Conservation (phyloP, 2,113 vertebrate species). For the Cariama cristata region DNA sequence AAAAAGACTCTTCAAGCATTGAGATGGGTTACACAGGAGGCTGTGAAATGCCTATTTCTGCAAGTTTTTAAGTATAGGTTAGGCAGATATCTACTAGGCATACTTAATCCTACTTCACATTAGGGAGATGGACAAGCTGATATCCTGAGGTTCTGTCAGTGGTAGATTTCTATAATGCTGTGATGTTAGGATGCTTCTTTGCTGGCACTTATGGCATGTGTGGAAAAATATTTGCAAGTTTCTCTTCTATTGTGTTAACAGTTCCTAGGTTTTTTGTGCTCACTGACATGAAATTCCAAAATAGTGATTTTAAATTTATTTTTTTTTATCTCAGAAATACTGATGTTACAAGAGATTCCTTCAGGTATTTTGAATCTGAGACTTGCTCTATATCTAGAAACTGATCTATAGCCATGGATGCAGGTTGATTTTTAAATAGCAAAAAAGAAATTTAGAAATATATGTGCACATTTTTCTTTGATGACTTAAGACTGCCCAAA, state of each 20-base stretch:
- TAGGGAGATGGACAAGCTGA: not conserved
- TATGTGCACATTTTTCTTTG: not conserved
- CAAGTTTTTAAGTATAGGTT: not conserved
- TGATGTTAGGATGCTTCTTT: not conserved
- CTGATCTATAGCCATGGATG: not conserved
- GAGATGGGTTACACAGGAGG: not conserved
- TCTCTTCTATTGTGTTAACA: not conserved
- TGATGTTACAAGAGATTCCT: not conserved
- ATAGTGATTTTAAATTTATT: not conserved
- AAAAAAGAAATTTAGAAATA: not conserved
- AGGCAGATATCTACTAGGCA: not conserved
- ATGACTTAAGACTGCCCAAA: not conserved
- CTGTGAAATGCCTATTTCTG: not conserved
- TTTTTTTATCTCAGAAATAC: not conserved
- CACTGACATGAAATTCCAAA: not conserved
- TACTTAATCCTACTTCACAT: not conserved
- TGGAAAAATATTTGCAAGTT: not conserved
- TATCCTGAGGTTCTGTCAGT: not conserved
- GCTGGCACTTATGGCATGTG: not conserved
- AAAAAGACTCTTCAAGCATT: not conserved
- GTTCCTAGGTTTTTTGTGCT: not conserved
- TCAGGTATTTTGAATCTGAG: not conserved
- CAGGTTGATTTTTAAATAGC: not conserved
- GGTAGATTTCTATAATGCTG: not conserved
- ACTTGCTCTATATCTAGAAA: not conserved